These are phyloP conservation scores for Sylvietta virens DNA, from an alignment of 2,113 vertebrate genomes.

Conservation along the genomic window DNA sequence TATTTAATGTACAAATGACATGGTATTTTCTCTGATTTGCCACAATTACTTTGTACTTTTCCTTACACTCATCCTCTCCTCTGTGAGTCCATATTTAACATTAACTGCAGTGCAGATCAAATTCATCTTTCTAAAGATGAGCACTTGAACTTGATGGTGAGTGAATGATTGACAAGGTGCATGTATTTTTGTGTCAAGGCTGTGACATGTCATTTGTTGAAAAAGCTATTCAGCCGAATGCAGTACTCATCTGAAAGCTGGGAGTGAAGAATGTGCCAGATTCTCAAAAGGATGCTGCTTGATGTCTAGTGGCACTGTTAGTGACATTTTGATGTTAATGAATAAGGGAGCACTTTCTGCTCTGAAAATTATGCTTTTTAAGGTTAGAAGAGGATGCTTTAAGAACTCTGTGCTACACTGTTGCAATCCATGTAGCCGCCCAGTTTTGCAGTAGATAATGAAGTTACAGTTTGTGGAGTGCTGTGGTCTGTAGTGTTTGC, in stretches of 20 bases:
- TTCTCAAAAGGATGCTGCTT: constrained; percentile 22
- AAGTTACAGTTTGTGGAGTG: not conserved
- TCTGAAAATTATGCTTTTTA: constrained; percentile 18
- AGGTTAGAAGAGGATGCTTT: constrained; percentile 2
- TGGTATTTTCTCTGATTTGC: constrained; percentile 16
- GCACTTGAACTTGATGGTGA: constrained; percentile 39
- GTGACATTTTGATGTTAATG: constrained; percentile 57
- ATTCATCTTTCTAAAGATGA: constrained; percentile 31
- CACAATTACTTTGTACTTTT: not conserved
- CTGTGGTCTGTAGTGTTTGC: not conserved
- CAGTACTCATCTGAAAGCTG: constrained; percentile 26
- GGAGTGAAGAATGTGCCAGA: not conserved
- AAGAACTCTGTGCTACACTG: not conserved
- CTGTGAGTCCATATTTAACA: not conserved
- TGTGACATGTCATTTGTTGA: constrained; percentile 58
- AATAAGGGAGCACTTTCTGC: constrained; percentile 25
- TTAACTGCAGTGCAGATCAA: constrained; percentile 24
- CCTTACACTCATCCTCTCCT: not conserved
- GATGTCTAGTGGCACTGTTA: constrained; percentile 39
- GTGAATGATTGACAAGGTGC: constrained; percentile 59
- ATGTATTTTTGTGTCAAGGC: constrained; percentile 58
- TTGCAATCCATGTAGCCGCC: not conserved
- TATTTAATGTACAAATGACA: not conserved
- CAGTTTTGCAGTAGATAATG: not conserved
- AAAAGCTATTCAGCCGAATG: constrained; percentile 43